These are phyloP conservation scores for Pseudonaja textilis DNA, from an alignment of 2,113 vertebrate species.

Conservation along the genomic window DNA sequence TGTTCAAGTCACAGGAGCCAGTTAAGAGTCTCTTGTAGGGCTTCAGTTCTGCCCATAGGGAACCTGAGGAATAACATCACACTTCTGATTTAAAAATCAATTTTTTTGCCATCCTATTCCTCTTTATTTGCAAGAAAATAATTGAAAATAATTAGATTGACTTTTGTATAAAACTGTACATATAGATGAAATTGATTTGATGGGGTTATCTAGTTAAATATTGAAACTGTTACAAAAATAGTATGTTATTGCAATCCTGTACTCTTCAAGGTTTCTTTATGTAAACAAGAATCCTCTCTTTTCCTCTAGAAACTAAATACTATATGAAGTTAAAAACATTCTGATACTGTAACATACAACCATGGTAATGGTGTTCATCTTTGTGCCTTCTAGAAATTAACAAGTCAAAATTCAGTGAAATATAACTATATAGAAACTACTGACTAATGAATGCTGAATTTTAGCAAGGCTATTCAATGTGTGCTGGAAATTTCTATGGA, in stretches of 20 bases:
- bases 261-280: not conserved
- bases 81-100: not conserved
- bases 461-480: accelerated
- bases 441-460: not conserved
- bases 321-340: not conserved
- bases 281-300: not conserved
- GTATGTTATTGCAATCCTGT: conserved; percentile 31
- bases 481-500: not conserved
- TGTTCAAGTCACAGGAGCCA: conserved; percentile 51
- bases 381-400: not conserved
- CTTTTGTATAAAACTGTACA: not conserved
- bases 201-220: conserved; percentile 20
- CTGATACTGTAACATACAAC: not conserved
- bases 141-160: not conserved
- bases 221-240: conserved; percentile 27
- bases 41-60: not conserved
- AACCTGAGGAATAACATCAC: not conserved
- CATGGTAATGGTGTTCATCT: not conserved
- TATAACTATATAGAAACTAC: not conserved
- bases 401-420: not conserved
- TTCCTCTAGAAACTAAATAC: not conserved
- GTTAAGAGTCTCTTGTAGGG: conserved; percentile 16
- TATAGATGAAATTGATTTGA: not conserved
- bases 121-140: not conserved
- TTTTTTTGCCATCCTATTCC: not conserved